phyloP scores from a whole-genome alignment of 2,888 invertebrate species.

The Polyploca ridens region DNA sequence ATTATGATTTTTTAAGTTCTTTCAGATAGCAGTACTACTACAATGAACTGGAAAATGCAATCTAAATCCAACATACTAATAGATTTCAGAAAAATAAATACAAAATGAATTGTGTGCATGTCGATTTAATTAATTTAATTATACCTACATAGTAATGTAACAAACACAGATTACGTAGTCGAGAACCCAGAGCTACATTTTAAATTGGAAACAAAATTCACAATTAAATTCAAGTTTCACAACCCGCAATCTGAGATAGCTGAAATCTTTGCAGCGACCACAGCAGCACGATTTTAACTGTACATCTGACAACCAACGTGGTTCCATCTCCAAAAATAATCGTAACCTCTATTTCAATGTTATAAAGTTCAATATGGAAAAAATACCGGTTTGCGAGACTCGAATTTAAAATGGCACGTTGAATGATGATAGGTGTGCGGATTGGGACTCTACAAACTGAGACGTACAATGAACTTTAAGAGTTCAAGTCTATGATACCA shows the following conservation, averaged over 20 bases:
- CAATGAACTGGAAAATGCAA: too few species aligned
- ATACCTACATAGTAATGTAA: too few species aligned
- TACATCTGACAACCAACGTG: constrained; percentile 23
- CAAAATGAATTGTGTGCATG: too few species aligned
- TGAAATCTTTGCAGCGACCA: constrained; percentile 15
- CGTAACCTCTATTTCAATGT: background rate
- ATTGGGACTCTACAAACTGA: constrained; percentile 37
- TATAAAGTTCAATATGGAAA: constrained; percentile 29
- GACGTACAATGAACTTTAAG: constrained; percentile 50
- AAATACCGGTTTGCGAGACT: background rate
- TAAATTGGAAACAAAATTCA: background rate
- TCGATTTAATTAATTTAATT: too few species aligned
- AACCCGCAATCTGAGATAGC: constrained; percentile 5
- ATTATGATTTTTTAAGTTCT: too few species aligned
- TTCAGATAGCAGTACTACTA: too few species aligned
- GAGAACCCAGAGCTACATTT: background rate
- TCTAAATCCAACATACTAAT: too few species aligned
- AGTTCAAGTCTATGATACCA: background rate
- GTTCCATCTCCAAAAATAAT: background rate
- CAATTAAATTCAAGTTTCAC: constrained; percentile 10
- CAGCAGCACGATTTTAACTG: constrained; percentile 44
- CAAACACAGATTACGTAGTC: too few species aligned
- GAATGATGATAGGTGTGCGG: constrained; percentile 37
- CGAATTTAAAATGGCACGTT: constrained; percentile 21
- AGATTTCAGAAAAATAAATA: too few species aligned